Evolutionary conservation across 2,888 invertebrate species (phyloP).

Genomic region (Hecatera dysodea): DNA sequence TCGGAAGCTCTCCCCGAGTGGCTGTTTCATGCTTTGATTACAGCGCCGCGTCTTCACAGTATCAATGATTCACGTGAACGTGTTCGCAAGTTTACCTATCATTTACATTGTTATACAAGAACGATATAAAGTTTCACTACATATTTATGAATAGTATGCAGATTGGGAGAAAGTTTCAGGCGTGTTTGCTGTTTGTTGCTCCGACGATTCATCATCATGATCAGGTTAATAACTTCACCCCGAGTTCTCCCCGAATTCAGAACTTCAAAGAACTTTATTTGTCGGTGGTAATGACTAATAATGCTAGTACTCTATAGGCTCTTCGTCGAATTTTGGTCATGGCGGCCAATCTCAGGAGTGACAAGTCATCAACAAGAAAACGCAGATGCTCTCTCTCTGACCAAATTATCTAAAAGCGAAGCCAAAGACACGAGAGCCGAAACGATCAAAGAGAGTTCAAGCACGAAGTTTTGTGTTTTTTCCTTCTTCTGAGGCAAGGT

Average conservation of each 20-base stretch:
- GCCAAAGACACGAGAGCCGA: too few species aligned
- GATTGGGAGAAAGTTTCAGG: slow-evolving; percentile 39
- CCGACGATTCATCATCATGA: slow-evolving; percentile 25
- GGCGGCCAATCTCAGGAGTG: not conserved
- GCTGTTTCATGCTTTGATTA: slow-evolving; percentile 71
- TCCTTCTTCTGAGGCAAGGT: too few species aligned
- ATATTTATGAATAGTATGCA: slow-evolving; percentile 58
- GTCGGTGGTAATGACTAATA: not conserved
- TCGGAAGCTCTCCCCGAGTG: slow-evolving; percentile 70
- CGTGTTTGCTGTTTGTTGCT: slow-evolving; percentile 22
- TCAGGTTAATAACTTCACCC: slow-evolving; percentile 16
- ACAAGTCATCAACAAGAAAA: too few species aligned
- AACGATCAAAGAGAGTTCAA: not conserved
- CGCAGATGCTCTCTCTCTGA: too few species aligned
- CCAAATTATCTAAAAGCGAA: too few species aligned
- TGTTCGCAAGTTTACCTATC: slow-evolving; percentile 63
- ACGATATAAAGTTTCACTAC: slow-evolving; percentile 49
- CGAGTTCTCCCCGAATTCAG: slow-evolving; percentile 3
- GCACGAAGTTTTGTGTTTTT: too few species aligned
- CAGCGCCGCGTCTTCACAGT: slow-evolving; percentile 58
- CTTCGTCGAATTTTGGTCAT: not conserved
- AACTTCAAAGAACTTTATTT: slow-evolving; percentile 2
- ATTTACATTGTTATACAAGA: slow-evolving; percentile 61
- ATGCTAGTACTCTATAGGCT: not conserved
- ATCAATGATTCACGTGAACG: slow-evolving; percentile 67